Evolutionary conservation across 2,888 invertebrate species (phyloP).

Genomic region (Apamea crenata): DNA sequence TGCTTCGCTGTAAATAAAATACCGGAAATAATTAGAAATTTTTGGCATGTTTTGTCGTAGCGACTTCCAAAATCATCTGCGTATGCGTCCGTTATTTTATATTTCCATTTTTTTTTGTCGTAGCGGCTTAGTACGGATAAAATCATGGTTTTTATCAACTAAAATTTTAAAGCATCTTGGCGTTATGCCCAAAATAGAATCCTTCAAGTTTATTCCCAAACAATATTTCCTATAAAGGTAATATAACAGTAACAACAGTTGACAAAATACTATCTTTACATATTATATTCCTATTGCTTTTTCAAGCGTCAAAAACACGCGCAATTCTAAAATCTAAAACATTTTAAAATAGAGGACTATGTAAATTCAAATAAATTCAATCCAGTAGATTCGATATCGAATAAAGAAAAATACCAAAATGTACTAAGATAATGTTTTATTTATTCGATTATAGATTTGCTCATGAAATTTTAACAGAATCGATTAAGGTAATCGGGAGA

Average conservation of each 20-base stretch:
- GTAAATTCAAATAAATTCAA: slow-evolving; percentile 11
- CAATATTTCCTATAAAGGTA: neutral
- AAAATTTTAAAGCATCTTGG: too few species aligned
- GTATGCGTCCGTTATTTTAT: too few species aligned
- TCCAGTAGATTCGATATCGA: slow-evolving; percentile 7
- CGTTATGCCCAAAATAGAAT: neutral
- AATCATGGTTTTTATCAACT: neutral
- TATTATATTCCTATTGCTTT: neutral
- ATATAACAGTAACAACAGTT: neutral
- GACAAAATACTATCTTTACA: neutral
- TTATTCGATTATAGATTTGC: slow-evolving; percentile 7
- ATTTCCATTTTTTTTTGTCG: too few species aligned
- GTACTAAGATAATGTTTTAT: slow-evolving; percentile 39
- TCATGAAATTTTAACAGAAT: slow-evolving; percentile 32
- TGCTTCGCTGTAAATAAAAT: too few species aligned
- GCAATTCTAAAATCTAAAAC: neutral
- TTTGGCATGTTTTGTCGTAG: neutral
- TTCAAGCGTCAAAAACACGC: neutral
- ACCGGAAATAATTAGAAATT: too few species aligned
- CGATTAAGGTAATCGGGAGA: slow-evolving; percentile 14
- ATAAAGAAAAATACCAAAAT: slow-evolving; percentile 1
- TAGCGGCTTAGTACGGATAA: neutral
- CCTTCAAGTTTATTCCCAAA: neutral
- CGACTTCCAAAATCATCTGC: too few species aligned
- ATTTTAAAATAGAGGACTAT: neutral